phyloP scores from a whole-genome alignment of 2,797 vertebrate species.

The Arctocebus calabarensis region DNA sequence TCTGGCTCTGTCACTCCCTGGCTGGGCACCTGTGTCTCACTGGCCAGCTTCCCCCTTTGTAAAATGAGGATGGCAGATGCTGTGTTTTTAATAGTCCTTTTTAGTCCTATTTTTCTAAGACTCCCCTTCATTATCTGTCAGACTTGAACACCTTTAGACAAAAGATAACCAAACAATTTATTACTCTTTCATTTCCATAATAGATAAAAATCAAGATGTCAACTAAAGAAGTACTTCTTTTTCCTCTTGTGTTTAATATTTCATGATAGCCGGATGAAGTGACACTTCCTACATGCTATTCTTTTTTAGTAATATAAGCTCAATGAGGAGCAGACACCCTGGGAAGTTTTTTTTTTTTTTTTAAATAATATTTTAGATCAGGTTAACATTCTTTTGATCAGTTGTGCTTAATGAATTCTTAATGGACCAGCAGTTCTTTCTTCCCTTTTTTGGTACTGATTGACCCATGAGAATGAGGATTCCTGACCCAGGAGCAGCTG shows the following conservation, averaged over 20 bases:
- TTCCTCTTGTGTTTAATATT: not conserved
- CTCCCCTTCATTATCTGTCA: not conserved
- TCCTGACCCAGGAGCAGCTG: not conserved
- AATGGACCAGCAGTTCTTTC: not conserved
- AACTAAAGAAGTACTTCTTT: not conserved
- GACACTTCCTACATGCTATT: not conserved
- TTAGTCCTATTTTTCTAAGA: not conserved
- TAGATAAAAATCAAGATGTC: not conserved
- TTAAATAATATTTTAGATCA: not conserved
- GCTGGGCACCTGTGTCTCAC: not conserved
- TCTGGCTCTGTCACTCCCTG: not conserved
- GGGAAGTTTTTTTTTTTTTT: not conserved
- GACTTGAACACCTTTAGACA: not conserved
- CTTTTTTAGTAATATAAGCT: not conserved
- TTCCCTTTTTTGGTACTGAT: not conserved
- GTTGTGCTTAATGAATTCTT: not conserved
- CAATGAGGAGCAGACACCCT: not conserved
- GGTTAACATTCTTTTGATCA: not conserved
- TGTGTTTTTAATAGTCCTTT: not conserved
- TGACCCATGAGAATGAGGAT: not conserved
- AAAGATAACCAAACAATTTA: not conserved
- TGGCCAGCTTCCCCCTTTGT: not conserved
- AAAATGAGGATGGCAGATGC: not conserved
- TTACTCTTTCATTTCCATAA: not conserved
- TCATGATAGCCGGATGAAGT: not conserved